phyloP scores from a whole-genome alignment of 2,113 vertebrate genomes.

The Bos indicus region DNA sequence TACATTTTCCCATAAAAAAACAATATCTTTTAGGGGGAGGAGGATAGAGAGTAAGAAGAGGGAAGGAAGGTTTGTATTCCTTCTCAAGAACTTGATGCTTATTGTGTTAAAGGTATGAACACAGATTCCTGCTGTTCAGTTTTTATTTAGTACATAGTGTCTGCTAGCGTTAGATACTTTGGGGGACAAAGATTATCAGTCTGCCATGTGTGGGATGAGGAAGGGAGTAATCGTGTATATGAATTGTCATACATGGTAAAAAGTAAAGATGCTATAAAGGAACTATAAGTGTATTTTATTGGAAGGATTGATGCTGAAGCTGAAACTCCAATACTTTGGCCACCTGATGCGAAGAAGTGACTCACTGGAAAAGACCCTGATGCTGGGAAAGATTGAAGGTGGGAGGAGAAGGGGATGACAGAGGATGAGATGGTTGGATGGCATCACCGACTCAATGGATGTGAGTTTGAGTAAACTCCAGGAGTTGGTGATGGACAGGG shows the following conservation, averaged over 20 bases:
- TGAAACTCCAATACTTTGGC: neutral
- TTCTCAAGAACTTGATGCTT: neutral
- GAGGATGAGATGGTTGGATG: neutral
- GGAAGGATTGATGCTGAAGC: neutral
- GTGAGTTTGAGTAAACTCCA: neutral
- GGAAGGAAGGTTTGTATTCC: neutral
- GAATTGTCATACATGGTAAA: neutral
- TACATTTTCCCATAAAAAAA: neutral
- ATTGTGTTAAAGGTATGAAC: neutral
- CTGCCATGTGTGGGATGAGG: neutral
- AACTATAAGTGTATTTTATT: neutral
- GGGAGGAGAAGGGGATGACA: neutral
- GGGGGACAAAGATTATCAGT: neutral
- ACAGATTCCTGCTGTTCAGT: neutral
- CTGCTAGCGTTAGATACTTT: neutral
- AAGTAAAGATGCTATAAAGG: neutral
- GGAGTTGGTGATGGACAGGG: neutral
- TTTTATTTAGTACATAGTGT: slow-evolving; percentile 1
- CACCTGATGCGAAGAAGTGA: neutral
- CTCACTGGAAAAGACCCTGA: neutral
- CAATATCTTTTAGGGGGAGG: neutral
- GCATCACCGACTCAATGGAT: neutral
- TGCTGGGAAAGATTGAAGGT: neutral
- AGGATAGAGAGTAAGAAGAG: neutral
- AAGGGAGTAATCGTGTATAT: neutral